Evolutionary conservation across 2,113 vertebrate genomes (phyloP), one percentile per base, ranked within the genome.

Genomic region (Macrotus californicus): DNA sequence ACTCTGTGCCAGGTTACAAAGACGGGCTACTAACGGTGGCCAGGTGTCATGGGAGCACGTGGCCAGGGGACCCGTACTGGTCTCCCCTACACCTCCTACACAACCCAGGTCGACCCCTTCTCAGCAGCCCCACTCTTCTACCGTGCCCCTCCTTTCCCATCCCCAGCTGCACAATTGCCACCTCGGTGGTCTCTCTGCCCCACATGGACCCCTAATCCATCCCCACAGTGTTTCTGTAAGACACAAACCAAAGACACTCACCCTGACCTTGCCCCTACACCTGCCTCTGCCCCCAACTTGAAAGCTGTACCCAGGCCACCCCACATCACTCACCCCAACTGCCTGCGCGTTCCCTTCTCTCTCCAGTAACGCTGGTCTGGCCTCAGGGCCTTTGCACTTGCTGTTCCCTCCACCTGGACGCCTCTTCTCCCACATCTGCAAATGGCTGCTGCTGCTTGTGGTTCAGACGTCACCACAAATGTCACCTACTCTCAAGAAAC

Each of bases 301-400:
- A 24, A 82, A 88, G 52, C 43, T 43, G 52, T 8, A 66, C 41
- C 26, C n/a, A 12, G 2, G 34, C 41, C 10, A 3, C 21, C 22
- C 54, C 56, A 36, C 16, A 3, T 4, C 3, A 0, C 36, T 31
- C 8, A 19, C 81, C 22, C 18, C 0, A 1, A 26, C 39, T 12
- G 0, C 26, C n/a, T 21, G 7, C 6, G 31, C 10, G 13, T 12
- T 7, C 9, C 39, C 36, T 50, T 31, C 36, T 22, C 24, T 19
- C 22, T 36, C 18, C 46, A n/a, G 46, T 0, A 12, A 29, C 2
- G 0, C 3, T 16, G 15, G 64, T 66, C 26, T 43, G 34, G 4
- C 43, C 89, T 67, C 64, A n/a, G 70, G 82, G 46, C 50, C 79
- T 48, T 46, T 36, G 75, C 10, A 77, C 75, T 46, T 39, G 10